phyloP scores from a whole-genome alignment of 1,140 invertebrate species.

The Pogonus chalceus region DNA sequence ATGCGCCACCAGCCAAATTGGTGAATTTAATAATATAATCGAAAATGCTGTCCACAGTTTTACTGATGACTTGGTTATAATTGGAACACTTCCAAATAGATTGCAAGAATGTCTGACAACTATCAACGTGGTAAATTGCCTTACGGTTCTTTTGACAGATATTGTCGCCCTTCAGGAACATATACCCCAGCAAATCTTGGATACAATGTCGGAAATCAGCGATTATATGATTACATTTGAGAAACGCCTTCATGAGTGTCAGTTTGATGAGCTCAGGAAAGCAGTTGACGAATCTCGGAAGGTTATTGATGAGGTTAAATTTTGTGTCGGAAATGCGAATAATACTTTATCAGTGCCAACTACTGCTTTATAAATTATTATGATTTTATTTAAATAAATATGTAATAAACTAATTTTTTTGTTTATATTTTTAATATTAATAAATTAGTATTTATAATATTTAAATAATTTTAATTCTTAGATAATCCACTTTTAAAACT shows the following conservation, averaged over 20 bases:
- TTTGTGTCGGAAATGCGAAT: neutral
- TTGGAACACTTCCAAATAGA: neutral
- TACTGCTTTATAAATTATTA: no score
- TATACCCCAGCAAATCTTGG: neutral
- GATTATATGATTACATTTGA: neutral
- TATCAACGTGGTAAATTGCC: neutral
- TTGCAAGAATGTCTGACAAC: neutral
- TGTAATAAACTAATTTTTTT: no score
- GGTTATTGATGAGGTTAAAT: neutral
- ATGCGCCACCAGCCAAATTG: neutral
- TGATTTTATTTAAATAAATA: no score
- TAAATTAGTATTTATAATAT: no score
- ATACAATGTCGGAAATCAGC: neutral
- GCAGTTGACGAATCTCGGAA: neutral
- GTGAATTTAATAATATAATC: neutral
- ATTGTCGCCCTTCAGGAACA: neutral
- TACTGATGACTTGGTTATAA: neutral
- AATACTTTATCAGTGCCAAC: no score
- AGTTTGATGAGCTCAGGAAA: neutral
- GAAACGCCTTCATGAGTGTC: neutral
- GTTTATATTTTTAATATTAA: no score
- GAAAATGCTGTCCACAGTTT: neutral
- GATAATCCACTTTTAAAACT: no score
- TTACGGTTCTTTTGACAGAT: neutral
- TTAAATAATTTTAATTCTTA: no score